A percentile compares a stretch with the other conserved stretches of the same genome.
These are phyloP conservation scores for Poecilobothrus nobilitatus DNA, from an alignment of 2,888 invertebrate species.

Conservation along the genomic window DNA sequence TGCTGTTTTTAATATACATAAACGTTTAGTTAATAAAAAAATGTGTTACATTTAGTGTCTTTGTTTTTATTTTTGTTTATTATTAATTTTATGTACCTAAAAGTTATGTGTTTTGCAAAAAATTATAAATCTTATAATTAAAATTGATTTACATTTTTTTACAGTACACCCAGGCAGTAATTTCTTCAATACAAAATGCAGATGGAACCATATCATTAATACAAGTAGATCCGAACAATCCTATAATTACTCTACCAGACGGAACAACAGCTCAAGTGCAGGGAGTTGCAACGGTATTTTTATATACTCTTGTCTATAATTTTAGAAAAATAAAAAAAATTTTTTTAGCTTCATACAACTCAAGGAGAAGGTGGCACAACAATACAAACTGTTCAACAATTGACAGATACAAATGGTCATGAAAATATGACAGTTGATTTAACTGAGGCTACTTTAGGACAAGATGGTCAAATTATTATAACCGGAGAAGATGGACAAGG, in stretches of 20 bases:
- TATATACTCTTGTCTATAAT: constrained; percentile 11
- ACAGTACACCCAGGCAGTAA: constrained; percentile 79
- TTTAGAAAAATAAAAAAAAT: not conserved
- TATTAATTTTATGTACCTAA: not conserved
- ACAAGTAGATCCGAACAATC: constrained; percentile 88
- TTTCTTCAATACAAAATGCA: constrained; percentile 93
- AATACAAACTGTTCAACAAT: constrained; percentile 59
- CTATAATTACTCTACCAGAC: constrained; percentile 90
- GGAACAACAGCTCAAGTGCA: constrained; percentile 92
- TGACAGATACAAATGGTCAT: constrained; percentile 60
- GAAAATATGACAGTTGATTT: constrained; percentile 80
- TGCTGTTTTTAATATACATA: not conserved
- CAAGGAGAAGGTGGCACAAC: constrained; percentile 55
- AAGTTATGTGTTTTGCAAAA: not conserved
- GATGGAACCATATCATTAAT: constrained; percentile 95
- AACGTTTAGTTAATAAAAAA: no score
- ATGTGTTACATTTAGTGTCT: not conserved
- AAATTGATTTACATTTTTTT: constrained; percentile 16
- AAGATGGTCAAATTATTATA: constrained; percentile 89
- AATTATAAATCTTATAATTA: not conserved
- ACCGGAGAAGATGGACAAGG: constrained; percentile 92
- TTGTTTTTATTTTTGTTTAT: constrained; percentile 9
- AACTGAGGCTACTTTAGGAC: constrained; percentile 83
- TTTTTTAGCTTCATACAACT: constrained; percentile 51
- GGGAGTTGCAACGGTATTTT: constrained; percentile 47